phyloP scores from a whole-genome alignment of 1,140 invertebrate genomes.

The Magallana gigas region DNA sequence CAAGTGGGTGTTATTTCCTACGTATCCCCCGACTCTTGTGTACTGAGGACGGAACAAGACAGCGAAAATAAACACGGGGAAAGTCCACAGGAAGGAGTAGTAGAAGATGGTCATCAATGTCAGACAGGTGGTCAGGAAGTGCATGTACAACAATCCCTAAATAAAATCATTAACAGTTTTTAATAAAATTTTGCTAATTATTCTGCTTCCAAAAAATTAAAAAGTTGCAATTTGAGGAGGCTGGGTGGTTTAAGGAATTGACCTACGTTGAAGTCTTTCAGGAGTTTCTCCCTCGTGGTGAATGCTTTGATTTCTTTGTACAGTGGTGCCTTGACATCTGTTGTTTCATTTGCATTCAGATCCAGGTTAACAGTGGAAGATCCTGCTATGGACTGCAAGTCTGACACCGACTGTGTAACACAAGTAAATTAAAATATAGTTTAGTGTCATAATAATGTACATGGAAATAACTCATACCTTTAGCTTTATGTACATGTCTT shows the following conservation, averaged over 20 bases:
- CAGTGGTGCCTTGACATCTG: slow-evolving; percentile 70
- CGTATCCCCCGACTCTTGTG: slow-evolving; percentile 72
- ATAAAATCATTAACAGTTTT: background rate
- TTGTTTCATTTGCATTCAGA: slow-evolving; percentile 62
- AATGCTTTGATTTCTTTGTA: slow-evolving; percentile 70
- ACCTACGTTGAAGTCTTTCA: slow-evolving; percentile 71
- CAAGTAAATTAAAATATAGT: too few relatives aligned
- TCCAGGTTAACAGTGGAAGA: slow-evolving; percentile 66
- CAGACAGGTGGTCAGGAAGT: slow-evolving; percentile 65
- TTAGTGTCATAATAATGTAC: too few relatives aligned
- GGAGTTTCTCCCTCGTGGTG: slow-evolving; percentile 67
- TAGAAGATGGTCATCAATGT: slow-evolving; percentile 69
- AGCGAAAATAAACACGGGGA: slow-evolving; percentile 51
- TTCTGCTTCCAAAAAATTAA: too few relatives aligned
- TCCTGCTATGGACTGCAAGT: slow-evolving; percentile 66
- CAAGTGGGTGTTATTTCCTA: slow-evolving; percentile 70
- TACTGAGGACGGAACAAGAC: slow-evolving; percentile 67
- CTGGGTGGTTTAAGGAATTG: too few relatives aligned
- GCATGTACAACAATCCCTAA: slow-evolving; percentile 72
- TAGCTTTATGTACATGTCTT: too few relatives aligned
- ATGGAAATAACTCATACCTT: too few relatives aligned
- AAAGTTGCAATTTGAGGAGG: too few relatives aligned
- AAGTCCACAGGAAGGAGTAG: slow-evolving; percentile 72
- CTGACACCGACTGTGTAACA: slow-evolving; percentile 61
- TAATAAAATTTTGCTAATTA: too few relatives aligned